phyloP scores from a whole-genome alignment of 2,113 vertebrate genomes.

The Platanista minor region DNA sequence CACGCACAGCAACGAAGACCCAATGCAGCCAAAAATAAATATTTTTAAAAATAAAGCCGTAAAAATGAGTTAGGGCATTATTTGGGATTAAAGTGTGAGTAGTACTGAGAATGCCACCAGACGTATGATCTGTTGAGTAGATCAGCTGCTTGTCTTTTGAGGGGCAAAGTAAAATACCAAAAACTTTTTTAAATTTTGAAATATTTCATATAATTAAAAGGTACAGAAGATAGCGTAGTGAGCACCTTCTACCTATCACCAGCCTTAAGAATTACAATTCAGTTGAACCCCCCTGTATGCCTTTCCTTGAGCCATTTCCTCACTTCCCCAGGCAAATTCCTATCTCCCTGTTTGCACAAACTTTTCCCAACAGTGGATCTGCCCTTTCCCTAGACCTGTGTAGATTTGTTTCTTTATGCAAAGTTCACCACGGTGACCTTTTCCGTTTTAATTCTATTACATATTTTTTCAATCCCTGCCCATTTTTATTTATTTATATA shows the following conservation, averaged over 20 bases:
- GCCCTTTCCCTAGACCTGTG: background rate
- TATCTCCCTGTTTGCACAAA: background rate
- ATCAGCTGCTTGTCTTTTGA: background rate
- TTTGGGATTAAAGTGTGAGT: background rate
- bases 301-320: background rate
- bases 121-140: background rate
- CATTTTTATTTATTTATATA: no score
- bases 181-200: background rate
- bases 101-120: background rate
- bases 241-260: background rate
- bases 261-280: slow-evolving; percentile 1
- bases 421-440: background rate
- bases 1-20: no score
- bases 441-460: background rate
- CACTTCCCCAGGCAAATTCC: background rate
- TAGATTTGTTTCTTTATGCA: background rate
- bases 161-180: background rate
- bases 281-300: background rate
- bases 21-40: no score
- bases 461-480: background rate
- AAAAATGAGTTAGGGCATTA: background rate
- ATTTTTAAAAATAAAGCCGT: background rate
- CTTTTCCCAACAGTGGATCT: background rate
- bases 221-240: background rate
- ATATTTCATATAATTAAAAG: slow-evolving; percentile 16